Conservation (phyloP, 2,888 invertebrate genomes). For the Chrysodeixis includens region DNA sequence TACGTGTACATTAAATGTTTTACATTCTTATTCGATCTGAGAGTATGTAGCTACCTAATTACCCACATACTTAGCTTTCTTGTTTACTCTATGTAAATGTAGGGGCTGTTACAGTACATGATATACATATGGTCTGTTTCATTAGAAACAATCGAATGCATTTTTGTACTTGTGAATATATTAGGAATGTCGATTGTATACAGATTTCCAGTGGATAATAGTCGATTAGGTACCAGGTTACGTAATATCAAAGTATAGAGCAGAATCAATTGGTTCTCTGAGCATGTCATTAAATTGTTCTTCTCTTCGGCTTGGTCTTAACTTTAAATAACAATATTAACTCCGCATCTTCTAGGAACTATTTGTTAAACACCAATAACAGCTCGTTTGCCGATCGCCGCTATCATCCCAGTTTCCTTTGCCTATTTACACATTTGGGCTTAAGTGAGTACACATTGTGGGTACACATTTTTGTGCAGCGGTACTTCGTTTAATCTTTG, state of each 20-base stretch:
- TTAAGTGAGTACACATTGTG: slow-evolving; percentile 28
- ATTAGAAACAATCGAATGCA: too few species aligned
- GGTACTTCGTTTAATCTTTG: slow-evolving; percentile 41
- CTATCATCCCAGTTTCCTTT: slow-evolving; percentile 3
- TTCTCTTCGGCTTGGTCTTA: neutral
- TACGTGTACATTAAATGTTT: slow-evolving; percentile 74
- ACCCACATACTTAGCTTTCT: neutral
- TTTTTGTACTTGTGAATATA: too few species aligned
- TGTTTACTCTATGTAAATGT: neutral
- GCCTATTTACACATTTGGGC: slow-evolving; percentile 21
- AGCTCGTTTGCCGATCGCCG: neutral
- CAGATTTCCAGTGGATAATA: too few species aligned
- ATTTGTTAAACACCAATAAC: slow-evolving; percentile 6
- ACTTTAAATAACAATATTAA: neutral
- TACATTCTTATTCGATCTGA: slow-evolving; percentile 63
- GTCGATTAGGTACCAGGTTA: too few species aligned
- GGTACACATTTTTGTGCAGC: slow-evolving; percentile 28
- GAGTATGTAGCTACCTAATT: slow-evolving; percentile 42
- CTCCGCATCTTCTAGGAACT: neutral
- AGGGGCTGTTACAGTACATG: too few species aligned
- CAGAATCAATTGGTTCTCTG: too few species aligned
- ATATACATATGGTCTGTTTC: too few species aligned
- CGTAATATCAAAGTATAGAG: too few species aligned
- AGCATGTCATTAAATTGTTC: neutral
- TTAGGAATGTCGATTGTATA: too few species aligned